Base-by-base conservation (phyloP, 2,797 vertebrate species). In the Rhabdomys pumilio region DNA sequence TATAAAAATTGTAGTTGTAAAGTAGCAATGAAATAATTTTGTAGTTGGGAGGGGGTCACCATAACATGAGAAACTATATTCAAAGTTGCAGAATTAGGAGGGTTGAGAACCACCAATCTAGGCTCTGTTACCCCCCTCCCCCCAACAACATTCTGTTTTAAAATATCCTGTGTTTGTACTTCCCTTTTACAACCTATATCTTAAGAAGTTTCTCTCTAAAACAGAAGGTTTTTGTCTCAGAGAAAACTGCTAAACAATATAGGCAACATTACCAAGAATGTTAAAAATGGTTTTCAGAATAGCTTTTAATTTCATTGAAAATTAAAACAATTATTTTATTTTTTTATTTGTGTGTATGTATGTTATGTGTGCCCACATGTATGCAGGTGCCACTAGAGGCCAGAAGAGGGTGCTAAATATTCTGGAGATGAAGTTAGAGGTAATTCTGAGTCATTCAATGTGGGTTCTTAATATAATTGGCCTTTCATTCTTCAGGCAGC, bases 211-310 rank as follows among this genome's bases (percentile, higher is more conserved):
- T 83, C 81, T 83, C 59, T 44, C 14, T 63, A 63, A 83, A 83
- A 61, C 1, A 2, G 26, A 83, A 63, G 38, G 15, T 63, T 83
- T 44, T 63, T 17, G 44, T 63, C 81, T 63, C 59, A 63, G 81
- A 63, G 81, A 44, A 63, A 63, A 63, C 26, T 29, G 15, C 81
- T 83, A 5, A 38, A 61, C 24, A 61, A 29, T 41, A 61, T 29
- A 44, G 9, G 38, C 14, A 44, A 82, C 86, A 50, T 29, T 90
- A n/a, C 31, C 65, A 61, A 79, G 44, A 38, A 89, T 22, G 20
- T 93, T 63, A 72, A 83, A 83, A 94, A 83, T 44, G 47, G 4
- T 75, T 95, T 89, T 84, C 72, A 95, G 90, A 90, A 61, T 47
- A 67, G 34, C 1, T 24, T 96, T 85, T 86, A 83, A 75, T 94